Evolutionary conservation across 2,888 invertebrate species (phyloP).

Genomic region (Drosophila kanekoi): DNA sequence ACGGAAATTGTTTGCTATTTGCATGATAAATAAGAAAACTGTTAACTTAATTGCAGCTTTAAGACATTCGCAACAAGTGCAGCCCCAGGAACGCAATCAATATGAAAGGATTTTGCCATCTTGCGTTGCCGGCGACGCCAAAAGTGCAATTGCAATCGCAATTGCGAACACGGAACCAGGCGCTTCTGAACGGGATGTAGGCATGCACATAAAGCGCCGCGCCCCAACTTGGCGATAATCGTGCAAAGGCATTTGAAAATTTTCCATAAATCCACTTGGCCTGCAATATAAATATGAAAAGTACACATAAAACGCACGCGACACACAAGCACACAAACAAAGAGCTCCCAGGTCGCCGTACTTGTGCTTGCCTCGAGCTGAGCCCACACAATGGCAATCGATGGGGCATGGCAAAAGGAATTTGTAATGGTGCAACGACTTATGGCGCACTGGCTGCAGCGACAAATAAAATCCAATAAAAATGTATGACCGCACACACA

Average conservation of each 20-base stretch:
- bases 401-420: conserved; percentile 63
- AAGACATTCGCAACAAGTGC: conserved; percentile 37
- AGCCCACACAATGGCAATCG: conserved; percentile 66
- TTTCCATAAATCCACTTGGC: conserved; percentile 73
- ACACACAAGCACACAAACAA: conserved; percentile 40
- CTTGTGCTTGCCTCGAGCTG: conserved; percentile 19
- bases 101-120: conserved; percentile 23
- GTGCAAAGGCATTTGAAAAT: conserved; percentile 54
- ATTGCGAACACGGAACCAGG: conserved; percentile 12
- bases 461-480: conserved; percentile 62
- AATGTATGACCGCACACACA: conserved; percentile 32
- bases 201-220: conserved; percentile 19
- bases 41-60: conserved; percentile 42
- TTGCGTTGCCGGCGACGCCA: conserved; percentile 15
- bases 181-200: not conserved
- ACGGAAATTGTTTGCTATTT: conserved; percentile 74
- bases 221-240: conserved; percentile 35
- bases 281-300: conserved; percentile 44
- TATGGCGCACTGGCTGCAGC: conserved; percentile 61
- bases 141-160: conserved; percentile 58
- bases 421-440: conserved; percentile 79
- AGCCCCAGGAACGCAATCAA: conserved; percentile 23
- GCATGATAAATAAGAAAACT: conserved; percentile 48
- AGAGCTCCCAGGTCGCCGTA: not conserved
- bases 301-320: conserved; percentile 46